phyloP scores from a whole-genome alignment of 1,140 invertebrate species.

The Metaphire vulgaris region DNA sequence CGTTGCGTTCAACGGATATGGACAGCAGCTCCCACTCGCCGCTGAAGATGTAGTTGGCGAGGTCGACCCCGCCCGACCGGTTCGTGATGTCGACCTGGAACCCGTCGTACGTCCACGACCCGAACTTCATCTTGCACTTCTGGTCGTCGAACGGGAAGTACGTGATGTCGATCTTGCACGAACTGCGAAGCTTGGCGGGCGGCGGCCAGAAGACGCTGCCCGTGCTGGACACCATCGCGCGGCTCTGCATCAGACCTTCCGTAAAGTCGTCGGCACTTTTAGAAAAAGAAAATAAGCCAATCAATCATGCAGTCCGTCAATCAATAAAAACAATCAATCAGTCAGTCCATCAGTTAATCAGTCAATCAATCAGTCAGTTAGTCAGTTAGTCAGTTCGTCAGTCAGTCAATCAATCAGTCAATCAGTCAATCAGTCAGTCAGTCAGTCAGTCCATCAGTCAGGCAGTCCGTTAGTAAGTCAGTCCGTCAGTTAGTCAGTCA shows the following conservation, averaged over 20 bases:
- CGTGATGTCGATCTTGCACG: constrained; percentile 31
- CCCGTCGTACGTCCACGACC: constrained; percentile 33
- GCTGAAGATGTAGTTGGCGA: constrained; percentile 39
- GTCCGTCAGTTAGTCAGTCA: too few species aligned
- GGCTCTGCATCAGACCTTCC: constrained; percentile 92
- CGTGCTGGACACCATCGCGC: constrained; percentile 81
- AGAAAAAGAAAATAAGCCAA: background rate
- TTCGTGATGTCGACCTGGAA: constrained; percentile 23
- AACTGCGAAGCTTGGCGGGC: constrained; percentile 31
- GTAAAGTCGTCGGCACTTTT: constrained; percentile 89
- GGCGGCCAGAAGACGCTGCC: constrained; percentile 75
- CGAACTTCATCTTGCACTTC: constrained; percentile 32
- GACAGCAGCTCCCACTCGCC: constrained; percentile 62
- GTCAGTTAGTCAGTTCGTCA: too few species aligned
- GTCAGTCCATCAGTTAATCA: too few species aligned
- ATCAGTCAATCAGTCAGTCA: too few species aligned
- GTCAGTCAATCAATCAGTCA: too few species aligned
- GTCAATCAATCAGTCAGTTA: too few species aligned
- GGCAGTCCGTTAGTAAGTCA: too few species aligned
- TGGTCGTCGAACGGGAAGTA: constrained; percentile 34
- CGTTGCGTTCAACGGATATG: constrained; percentile 64
- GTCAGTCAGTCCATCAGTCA: too few species aligned
- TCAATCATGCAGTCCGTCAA: too few species aligned
- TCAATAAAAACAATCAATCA: too few species aligned
- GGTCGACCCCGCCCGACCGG: background rate